Evolutionary conservation across 2,113 vertebrate species (phyloP), one percentile per base, ranked within the genome.

Genomic region (Rhabdomys dilectus): DNA sequence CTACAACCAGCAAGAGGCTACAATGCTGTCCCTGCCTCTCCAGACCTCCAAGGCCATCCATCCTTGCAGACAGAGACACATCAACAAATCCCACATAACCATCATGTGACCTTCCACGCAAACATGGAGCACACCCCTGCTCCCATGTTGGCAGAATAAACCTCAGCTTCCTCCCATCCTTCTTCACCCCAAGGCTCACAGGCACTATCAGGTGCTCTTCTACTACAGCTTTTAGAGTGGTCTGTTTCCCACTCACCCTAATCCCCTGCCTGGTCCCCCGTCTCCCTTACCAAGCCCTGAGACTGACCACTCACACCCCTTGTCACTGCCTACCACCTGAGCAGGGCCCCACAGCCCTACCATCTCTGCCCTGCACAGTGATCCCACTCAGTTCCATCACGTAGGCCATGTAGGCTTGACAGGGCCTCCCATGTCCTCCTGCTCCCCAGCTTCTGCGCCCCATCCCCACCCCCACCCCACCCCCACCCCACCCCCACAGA

Each of bases 181-280:
- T 2, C 19, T 11, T 31, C 34, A 26, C 0, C 60, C 72, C 3
- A 11, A 34, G 13, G 17, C 45, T 62, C 73, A 11, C 26, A 53
- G 53, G 36, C 51, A 7, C 45, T n/a, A 26, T 51, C 9, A 0
- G 39, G 31, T 82, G 39, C 8, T 9, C 12, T 21, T 36, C 56
- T 53, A 45, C 1, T 13, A 9, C 34, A 48, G 1, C 62, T 36
- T 56, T 5, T 2, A 6, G 42, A 66, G 53, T 45, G 0, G 0
- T 9, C 51, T 58, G 60, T 26, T 64, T 86, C 36, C 13, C 39
- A 86, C 42, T 29, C 17, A 21, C 29, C 6, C 53, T 68, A 17
- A 45, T 16, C 17, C 53, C 84, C 17, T 6, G 21, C 12, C 82
- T 82, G 7, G 7, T 42, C 24, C 39, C 36, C 56, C n/a, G 31